Base-by-base conservation (phyloP, 2,113 vertebrate species). In the Coturnix japonica region DNA sequence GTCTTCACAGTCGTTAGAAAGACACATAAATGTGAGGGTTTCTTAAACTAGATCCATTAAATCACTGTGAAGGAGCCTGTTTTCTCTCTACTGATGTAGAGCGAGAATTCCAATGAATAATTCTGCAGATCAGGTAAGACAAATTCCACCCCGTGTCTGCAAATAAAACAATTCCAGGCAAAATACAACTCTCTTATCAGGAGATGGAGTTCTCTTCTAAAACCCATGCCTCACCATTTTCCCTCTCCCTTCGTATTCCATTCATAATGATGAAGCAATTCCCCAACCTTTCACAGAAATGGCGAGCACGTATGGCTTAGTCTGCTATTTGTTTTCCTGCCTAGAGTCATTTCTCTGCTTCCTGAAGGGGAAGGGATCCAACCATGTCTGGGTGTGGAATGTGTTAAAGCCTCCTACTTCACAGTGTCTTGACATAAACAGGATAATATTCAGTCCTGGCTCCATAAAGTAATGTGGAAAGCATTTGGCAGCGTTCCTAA, bases 381-480 rank as follows among this genome's bases (percentile, higher is more conserved):
- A 16, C 63, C 44, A 7, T n/a, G 66, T 39, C 87, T 79, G 74
- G n/a, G n/a, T 75, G 35, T 74, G 57, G 28, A 37, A 35, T 7
- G 7, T 25, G 61, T 19, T 60, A 47, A 90, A 91, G 73, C 61
- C 65, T 86, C 86, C 65, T n/a, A 53, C 70, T 89, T 86, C 70
- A 19, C 6, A 31, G 54, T 71, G 54, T 60, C 87, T 89, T 79
- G 77, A 84, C 71, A 86, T 46, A 70, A 73, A 66, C 5, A 1
- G 70, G 74, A 26, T 76, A 63, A 73, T n/a, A 51, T 63, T 89
- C 63, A 81, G 80, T 43, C 83, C 71, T 49, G 64, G 37, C 81
- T 89, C 74, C 91, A 60, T 35, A 81, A 65, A 76, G 66, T 76
- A 81, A 92, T 21, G 51, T 26, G 75, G 63, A 91, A 93, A n/a